A percentile compares a stretch with the other conserved stretches of the same genome.
Conservation (phyloP, 1,140 invertebrate species). For the Lepidotrigona ventralis region DNA sequence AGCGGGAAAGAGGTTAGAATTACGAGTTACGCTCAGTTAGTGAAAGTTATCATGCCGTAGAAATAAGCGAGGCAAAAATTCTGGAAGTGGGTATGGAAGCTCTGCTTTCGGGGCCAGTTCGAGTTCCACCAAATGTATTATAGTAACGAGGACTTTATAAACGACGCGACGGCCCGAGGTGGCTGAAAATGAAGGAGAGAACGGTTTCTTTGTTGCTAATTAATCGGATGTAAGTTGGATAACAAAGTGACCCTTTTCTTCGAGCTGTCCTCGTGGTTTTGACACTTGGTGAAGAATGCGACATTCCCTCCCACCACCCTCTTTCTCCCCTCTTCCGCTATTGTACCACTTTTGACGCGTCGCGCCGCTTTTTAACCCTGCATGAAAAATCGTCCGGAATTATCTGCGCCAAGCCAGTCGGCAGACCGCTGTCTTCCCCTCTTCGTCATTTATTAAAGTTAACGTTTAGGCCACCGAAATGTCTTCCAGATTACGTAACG, state of each 20-base stretch:
- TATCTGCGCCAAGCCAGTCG: conserved; percentile 11
- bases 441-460: conserved; percentile 30
- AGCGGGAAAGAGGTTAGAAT: background rate
- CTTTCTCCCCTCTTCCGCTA: background rate
- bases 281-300: conserved; percentile 42
- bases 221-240: conserved; percentile 32
- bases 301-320: background rate
- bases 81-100: too few relatives aligned
- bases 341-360: conserved; percentile 41
- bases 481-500: background rate
- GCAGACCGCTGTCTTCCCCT: background rate
- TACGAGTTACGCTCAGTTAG: background rate
- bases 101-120: background rate
- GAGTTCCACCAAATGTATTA: background rate
- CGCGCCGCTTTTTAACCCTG: conserved; percentile 17
- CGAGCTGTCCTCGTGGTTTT: conserved; percentile 21
- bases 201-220: conserved; percentile 22
- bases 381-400: conserved; percentile 39
- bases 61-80: background rate
- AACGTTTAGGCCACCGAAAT: background rate
- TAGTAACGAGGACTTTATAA: background rate
- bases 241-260: conserved; percentile 31
- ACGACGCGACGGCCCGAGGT: background rate
- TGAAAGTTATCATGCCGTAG: too few relatives aligned
- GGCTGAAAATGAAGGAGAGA: background rate